Percentiles rank a stretch among this genome's conserved stretches.
These are phyloP conservation scores for Turritopsis dohrnii DNA, from an alignment of 30 jellyfish, hydroid and myxozoan species.

Conservation along the genomic window DNA sequence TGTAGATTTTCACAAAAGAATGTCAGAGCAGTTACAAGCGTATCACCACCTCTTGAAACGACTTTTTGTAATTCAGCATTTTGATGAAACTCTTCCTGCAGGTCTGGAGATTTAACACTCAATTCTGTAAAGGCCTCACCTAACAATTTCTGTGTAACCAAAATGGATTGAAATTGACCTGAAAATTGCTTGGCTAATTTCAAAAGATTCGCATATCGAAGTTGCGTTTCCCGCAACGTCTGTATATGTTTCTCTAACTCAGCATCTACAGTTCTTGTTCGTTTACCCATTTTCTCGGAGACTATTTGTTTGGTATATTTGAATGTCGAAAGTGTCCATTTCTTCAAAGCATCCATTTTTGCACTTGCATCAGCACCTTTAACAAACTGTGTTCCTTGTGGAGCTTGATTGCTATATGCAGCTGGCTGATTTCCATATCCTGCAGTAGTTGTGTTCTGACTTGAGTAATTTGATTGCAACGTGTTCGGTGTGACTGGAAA, in stretches of 20 bases:
- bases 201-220: constrained; percentile 66
- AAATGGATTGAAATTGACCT: constrained; percentile 54
- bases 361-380: constrained; percentile 88
- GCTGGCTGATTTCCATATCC: constrained; percentile 57
- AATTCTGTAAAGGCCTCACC: constrained; percentile 79
- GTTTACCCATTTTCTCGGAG: constrained; percentile 91
- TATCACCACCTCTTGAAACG: constrained; percentile 88
- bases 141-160: constrained; percentile 82
- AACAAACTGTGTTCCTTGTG: constrained; percentile 39
- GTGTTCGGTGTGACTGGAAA: constrained; percentile 27
- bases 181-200: constrained; percentile 85
- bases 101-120: constrained; percentile 94
- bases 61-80: constrained; percentile 96
- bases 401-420: constrained; percentile 49
- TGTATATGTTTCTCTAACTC: constrained; percentile 91
- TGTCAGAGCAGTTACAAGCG: constrained; percentile 77
- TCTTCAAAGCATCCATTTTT: constrained; percentile 79
- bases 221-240: constrained; percentile 81
- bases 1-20: constrained; percentile 80
- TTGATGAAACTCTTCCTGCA: constrained; percentile 92
- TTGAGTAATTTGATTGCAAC: constrained; percentile 1
- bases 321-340: constrained; percentile 96
- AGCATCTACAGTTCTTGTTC: constrained; percentile 96
- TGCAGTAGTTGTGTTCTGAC: constrained; percentile 27
- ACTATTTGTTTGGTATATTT: constrained; percentile 94